A percentile compares a stretch with the other conserved stretches of the same genome.
Conservation (phyloP, 2,797 vertebrate species). For the Acestrorhynchus altus region DNA sequence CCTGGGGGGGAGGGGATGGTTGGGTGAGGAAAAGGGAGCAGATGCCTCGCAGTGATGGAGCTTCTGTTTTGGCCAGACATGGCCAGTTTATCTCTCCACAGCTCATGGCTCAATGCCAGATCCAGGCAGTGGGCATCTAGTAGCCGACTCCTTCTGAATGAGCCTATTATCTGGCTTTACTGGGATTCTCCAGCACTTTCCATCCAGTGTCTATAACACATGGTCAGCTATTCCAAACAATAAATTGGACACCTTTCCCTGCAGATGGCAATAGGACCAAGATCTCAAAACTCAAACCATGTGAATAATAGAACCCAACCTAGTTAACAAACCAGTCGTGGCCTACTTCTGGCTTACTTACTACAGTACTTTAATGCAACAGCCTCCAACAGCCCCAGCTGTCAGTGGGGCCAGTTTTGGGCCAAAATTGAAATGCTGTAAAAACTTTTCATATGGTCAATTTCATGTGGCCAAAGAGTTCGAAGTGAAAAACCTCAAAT, state of each 20-base stretch:
- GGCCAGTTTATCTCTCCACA: slow-evolving; percentile 37
- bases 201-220: neutral
- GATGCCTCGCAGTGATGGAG: slow-evolving; percentile 55
- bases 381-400: too few species aligned
- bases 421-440: too few species aligned
- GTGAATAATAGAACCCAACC: neutral
- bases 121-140: slow-evolving; percentile 25
- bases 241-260: neutral
- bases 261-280: neutral
- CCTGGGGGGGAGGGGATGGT: slow-evolving; percentile 12
- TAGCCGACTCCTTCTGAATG: neutral
- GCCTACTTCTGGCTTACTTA: too few species aligned
- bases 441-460: too few species aligned
- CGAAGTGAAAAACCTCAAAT: too few species aligned
- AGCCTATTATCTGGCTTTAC: neutral
- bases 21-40: slow-evolving; percentile 29
- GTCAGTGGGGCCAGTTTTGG: too few species aligned
- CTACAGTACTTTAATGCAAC: too few species aligned
- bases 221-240: neutral
- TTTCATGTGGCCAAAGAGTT: too few species aligned
- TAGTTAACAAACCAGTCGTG: too few species aligned
- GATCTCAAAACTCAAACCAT: too few species aligned
- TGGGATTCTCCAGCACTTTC: neutral
- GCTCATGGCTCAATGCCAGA: slow-evolving; percentile 51
- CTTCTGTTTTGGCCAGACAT: slow-evolving; percentile 57